Conservation (phyloP, 2,113 vertebrate genomes). For the Pangasianodon gigas region DNA sequence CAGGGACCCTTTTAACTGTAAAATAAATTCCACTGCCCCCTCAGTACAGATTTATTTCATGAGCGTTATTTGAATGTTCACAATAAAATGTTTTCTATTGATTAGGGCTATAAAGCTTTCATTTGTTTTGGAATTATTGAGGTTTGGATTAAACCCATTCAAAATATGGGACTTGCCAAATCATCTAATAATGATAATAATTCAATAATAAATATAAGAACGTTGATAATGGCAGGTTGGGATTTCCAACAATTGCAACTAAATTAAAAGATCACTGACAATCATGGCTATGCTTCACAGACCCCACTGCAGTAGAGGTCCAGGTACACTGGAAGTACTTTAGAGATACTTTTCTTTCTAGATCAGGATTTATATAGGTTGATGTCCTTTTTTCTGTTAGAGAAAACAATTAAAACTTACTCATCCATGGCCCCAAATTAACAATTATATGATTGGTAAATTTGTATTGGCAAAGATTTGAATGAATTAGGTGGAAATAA, state of each 20-base stretch:
- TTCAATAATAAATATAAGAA: background rate
- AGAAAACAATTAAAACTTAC: background rate
- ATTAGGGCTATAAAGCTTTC: background rate
- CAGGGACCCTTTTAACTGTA: background rate
- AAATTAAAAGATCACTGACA: background rate
- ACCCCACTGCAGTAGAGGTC: background rate
- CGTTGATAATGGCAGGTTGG: background rate
- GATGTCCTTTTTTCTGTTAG: background rate
- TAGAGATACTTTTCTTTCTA: background rate
- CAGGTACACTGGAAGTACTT: background rate
- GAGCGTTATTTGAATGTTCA: background rate
- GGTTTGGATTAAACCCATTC: background rate
- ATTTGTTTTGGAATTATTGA: background rate
- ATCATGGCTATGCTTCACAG: background rate
- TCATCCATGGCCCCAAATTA: background rate
- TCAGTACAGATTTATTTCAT: background rate
- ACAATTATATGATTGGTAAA: background rate
- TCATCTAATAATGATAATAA: background rate
- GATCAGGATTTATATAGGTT: background rate
- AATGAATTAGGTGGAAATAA: background rate
- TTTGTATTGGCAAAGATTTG: background rate
- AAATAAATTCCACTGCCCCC: background rate
- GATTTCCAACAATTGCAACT: background rate
- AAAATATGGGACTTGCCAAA: background rate
- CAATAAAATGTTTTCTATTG: background rate